Conservation (phyloP, 1,140 invertebrate genomes). For the Elymnias hypermnestra region DNA sequence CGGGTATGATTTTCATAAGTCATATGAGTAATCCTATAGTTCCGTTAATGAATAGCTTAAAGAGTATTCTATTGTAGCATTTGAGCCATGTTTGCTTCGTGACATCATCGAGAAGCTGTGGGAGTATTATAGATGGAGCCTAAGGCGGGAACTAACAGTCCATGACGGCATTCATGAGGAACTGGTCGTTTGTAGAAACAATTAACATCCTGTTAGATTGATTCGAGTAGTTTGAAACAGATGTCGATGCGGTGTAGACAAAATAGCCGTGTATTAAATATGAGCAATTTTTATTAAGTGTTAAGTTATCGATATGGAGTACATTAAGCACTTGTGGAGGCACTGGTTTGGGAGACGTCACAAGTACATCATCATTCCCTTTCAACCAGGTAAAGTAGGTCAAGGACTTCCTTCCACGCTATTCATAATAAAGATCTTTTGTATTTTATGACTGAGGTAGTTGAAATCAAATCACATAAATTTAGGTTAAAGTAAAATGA, state of each 20-base stretch:
- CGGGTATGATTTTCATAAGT: slow-evolving; percentile 4
- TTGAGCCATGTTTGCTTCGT: slow-evolving; percentile 42
- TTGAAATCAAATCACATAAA: too few species aligned
- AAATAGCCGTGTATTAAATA: too few species aligned
- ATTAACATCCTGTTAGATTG: slow-evolving; percentile 32
- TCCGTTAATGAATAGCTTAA: slow-evolving; percentile 39
- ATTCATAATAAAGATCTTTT: too few species aligned
- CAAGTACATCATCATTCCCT: slow-evolving; percentile 59
- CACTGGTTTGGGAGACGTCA: slow-evolving; percentile 46
- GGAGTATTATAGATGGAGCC: slow-evolving; percentile 39
- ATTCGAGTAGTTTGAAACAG: not conserved
- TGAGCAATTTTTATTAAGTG: too few species aligned
- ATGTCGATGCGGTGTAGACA: slow-evolving; percentile 4
- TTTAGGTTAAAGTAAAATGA: too few species aligned
- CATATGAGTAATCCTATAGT: slow-evolving; percentile 26
- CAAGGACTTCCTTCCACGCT: not conserved
- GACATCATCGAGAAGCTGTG: slow-evolving; percentile 53
- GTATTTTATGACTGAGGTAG: too few species aligned
- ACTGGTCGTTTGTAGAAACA: slow-evolving; percentile 48
- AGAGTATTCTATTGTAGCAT: slow-evolving; percentile 32
- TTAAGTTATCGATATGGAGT: slow-evolving; percentile 42
- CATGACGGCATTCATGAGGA: slow-evolving; percentile 46
- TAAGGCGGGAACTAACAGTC: slow-evolving; percentile 43
- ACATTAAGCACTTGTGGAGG: slow-evolving; percentile 56
- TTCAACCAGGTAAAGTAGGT: slow-evolving; percentile 51